These are phyloP conservation scores for Apodemus speciosus DNA, from an alignment of 2,113 vertebrate genomes.

Conservation along the genomic window DNA sequence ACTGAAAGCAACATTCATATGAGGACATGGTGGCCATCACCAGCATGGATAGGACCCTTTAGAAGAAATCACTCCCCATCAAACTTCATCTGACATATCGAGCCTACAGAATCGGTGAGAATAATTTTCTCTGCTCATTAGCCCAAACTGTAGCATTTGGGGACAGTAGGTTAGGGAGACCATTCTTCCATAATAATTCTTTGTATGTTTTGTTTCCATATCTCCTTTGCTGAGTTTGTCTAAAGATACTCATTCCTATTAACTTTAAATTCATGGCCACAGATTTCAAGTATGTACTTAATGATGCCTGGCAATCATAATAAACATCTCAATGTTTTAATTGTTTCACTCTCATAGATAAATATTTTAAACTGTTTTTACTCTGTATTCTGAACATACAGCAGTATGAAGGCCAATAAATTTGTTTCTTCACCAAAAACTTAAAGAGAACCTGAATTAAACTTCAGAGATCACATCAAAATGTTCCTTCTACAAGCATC, in stretches of 20 bases:
- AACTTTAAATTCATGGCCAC: constrained; percentile 40
- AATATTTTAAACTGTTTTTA: constrained; percentile 39
- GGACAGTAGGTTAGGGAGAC: background rate
- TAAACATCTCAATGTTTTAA: constrained; percentile 2
- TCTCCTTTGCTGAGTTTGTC: background rate
- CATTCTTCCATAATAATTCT: background rate
- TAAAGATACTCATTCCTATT: background rate
- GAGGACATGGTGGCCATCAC: background rate
- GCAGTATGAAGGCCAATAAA: background rate
- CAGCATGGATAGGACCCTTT: background rate
- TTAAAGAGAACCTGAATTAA: constrained; percentile 17
- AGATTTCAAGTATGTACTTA: constrained; percentile 22
- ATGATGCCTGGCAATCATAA: background rate
- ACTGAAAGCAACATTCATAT: background rate
- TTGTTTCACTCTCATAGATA: background rate
- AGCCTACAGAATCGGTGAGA: background rate
- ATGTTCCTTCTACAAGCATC: background rate
- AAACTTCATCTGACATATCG: background rate
- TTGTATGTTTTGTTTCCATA: background rate
- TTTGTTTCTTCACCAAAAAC: background rate
- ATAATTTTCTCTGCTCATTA: background rate
- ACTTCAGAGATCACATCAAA: background rate
- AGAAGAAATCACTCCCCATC: background rate
- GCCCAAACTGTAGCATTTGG: background rate
- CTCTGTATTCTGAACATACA: background rate